These are phyloP conservation scores for Hyalella azteca DNA, from an alignment of 2,888 invertebrate genomes.

Conservation along the genomic window DNA sequence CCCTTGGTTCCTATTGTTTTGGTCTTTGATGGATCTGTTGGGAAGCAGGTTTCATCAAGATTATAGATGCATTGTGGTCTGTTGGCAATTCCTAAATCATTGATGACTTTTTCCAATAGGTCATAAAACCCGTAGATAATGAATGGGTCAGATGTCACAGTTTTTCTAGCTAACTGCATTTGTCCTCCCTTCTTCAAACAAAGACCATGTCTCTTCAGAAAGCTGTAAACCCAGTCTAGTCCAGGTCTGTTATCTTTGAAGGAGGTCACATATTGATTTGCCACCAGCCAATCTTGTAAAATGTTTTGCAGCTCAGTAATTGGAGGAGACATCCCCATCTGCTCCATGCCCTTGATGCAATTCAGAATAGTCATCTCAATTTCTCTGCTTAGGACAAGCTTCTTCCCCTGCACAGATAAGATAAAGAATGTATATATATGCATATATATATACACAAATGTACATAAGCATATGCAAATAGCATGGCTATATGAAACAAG, in stretches of 20 bases:
- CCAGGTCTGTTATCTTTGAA: slow-evolving; percentile 39
- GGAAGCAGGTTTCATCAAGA: slow-evolving; percentile 41
- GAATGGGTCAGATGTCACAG: slow-evolving; percentile 42
- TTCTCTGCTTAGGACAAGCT: neutral
- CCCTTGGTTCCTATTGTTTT: slow-evolving; percentile 42
- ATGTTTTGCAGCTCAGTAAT: slow-evolving; percentile 28
- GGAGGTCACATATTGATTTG: neutral
- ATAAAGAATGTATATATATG: too few relatives aligned
- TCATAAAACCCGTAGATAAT: slow-evolving; percentile 43
- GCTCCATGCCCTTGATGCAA: slow-evolving; percentile 35
- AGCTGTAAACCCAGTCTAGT: slow-evolving; percentile 18
- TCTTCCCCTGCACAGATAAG: slow-evolving; percentile 16
- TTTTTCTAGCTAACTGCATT: slow-evolving; percentile 42
- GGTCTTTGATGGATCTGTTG: slow-evolving; percentile 25
- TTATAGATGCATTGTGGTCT: slow-evolving; percentile 33
- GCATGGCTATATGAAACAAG: too few relatives aligned
- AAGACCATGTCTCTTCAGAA: slow-evolving; percentile 19
- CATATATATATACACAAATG: too few relatives aligned
- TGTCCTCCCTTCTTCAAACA: slow-evolving; percentile 37
- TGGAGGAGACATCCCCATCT: slow-evolving; percentile 40
- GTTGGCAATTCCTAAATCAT: neutral
- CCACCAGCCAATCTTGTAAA: neutral
- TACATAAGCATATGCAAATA: too few relatives aligned
- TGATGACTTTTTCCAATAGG: slow-evolving; percentile 1
- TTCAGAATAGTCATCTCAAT: neutral